Base-by-base conservation (phyloP, 2,797 vertebrate genomes). In the Anguilla pacifica region DNA sequence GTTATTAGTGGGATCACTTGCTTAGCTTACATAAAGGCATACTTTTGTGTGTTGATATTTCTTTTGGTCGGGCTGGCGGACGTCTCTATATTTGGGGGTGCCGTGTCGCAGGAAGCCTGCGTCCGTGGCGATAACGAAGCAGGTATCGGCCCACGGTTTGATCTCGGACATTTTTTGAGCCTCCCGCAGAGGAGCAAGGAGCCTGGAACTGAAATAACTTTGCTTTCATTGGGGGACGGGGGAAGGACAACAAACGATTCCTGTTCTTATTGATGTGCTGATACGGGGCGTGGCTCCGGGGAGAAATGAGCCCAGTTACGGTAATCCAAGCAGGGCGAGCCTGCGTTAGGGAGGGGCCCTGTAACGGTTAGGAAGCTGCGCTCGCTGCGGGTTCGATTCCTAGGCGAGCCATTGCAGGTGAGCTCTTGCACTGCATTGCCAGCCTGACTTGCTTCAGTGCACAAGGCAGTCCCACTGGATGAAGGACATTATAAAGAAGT, bases 371-470 rank as follows among this genome's bases (percentile, higher is more conserved):
- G n/a, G 49, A 17, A 86, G 72, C 31, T n/a, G 74, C 43, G 35
- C 86, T 82, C 46, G 74, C 46, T 64, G 39, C 59, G 46, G 74
- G 79, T 77, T 74, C 19, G n/a, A 87, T 82, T 17, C 53, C 9
- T 19, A 39, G 31, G 7, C n/a, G 19, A 6, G 59, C 25, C 53
- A 39, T 11, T 19, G 2, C 86, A 31, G 28, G 10, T 25, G 22
- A n/a, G 19, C 22, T 22, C 19, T 67, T 67, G 22, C 19, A 67
- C 1, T 25, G 61, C 39, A 39, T 57, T 57, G 55, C 55, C 19
- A 57, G 39, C 19, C 61, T n/a, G 25, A n/a, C 25, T 67, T n/a
- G 19, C 25, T 67, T 64, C 61, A 64, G 61, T 67, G 5, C 19
- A 67, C 11, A 15, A 15, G 55, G 11, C 15, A 57, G 55, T 57